Base-by-base conservation (phyloP, 2,797 vertebrate genomes). In the Atherinosoma microstoma region DNA sequence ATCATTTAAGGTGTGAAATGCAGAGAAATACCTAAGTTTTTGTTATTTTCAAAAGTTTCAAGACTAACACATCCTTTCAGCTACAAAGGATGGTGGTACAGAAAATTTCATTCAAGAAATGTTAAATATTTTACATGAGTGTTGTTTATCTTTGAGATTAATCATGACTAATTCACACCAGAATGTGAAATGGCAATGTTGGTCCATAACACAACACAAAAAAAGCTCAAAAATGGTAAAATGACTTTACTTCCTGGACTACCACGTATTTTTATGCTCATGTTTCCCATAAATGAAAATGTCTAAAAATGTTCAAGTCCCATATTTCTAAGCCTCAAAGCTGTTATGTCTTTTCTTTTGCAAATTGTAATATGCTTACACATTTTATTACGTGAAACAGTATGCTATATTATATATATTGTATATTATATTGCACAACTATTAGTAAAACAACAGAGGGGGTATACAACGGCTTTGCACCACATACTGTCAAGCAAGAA, bases 1-100 rank as follows among this genome's bases (percentile, higher is more conserved):
- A 82, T 45, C 40, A 47, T 70, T 58, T 81, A n/a, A 81, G 56
- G 69, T 79, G 38, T 42, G 38, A 83, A 81, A 58, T 40, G 20
- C 11, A 58, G 27, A 6, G 58, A 6, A 49, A 64, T 64, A 76
- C 75, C 47, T 6, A 38, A 10, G 61, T 45, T 56, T 59, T 45
- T 35, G 34, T 38, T 69, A 60, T 34, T 65, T 72, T 62, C 4
- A 70, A 65, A 51, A 32, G 11, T 58, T 67, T 42, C 36, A 70
- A 56, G 49, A 65, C 24, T 36, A 15, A 27, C 0, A 11, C 3
- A 27, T 36, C 6, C 34, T 64, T 73, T 80, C 11, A 63, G 27
- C 45, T 67, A 60, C 38, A 18, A 45, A 6, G 12, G 0, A 53
- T n/a, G 53, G 24, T 27, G n/a, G 53, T 16, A 11, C 1, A 51